Percentiles rank a stretch among this genome's conserved stretches.
Evolutionary conservation across 2,113 vertebrate species (phyloP).

Genomic region (Poeciliopsis retropinna): DNA sequence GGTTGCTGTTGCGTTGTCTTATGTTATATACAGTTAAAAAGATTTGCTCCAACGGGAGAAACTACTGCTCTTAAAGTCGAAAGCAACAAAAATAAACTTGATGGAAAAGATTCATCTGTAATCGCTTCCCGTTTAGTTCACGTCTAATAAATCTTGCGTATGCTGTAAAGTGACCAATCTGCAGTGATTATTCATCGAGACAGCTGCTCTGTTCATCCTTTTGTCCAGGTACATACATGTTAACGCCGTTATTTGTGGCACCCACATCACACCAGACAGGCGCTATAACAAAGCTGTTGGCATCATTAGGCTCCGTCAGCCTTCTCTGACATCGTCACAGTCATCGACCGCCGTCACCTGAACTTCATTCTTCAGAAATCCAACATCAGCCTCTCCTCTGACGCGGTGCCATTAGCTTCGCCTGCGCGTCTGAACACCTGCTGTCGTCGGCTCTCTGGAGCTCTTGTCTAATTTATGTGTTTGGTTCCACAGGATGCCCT

Average conservation of each 20-base stretch:
- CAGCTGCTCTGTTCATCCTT: not conserved
- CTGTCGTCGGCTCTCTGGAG: constrained; percentile 22
- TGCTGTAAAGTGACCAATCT: not conserved
- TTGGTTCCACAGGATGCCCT: constrained; percentile 36
- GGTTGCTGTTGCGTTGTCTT: too few relatives aligned
- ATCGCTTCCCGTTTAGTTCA: constrained; percentile 40
- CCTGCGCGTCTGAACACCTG: constrained; percentile 39
- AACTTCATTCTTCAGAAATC: constrained; percentile 43
- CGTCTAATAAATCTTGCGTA: constrained; percentile 17
- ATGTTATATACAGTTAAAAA: too few relatives aligned
- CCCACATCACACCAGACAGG: constrained; percentile 18
- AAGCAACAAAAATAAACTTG: too few relatives aligned
- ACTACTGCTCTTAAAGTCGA: too few relatives aligned
- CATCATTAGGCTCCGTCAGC: constrained; percentile 51
- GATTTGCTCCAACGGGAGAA: too few relatives aligned
- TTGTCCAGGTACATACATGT: not conserved
- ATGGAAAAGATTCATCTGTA: not conserved
- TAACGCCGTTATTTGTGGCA: constrained; percentile 10
- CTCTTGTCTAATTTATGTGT: constrained; percentile 49
- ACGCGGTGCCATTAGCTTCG: constrained; percentile 32
- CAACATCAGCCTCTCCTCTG: constrained; percentile 26
- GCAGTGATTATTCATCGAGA: not conserved
- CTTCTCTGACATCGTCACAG: constrained; percentile 29
- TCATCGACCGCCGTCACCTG: constrained; percentile 32
- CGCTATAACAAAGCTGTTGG: not conserved